Base-by-base conservation (phyloP, 2,113 vertebrate species). In the Muntiacus muntjak region DNA sequence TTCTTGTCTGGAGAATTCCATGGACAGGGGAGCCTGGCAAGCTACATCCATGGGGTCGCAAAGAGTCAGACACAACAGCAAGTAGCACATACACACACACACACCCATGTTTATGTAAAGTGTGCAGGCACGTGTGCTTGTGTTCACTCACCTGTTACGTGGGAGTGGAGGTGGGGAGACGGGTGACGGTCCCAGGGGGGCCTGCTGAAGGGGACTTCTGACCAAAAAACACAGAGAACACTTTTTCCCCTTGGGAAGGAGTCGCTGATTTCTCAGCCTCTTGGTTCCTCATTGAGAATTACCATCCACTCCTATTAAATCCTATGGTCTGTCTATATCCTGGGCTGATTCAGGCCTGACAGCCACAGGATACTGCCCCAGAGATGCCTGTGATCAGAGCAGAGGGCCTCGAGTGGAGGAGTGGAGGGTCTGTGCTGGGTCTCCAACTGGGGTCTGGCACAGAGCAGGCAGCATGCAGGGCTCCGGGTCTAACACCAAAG, bases 231-330 rank as follows among this genome's bases (percentile, higher is more conserved):
- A 28, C 12, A 74, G 21, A 79, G 71, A 96, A 74, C 78, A 15
- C 30, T 47, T 84, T 90, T 47, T 87, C 15, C 58, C 47, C 45
- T 40, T 79, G 50, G 33, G 26, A 79, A 14, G 30, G 43, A 14
- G 14, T 54, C 30, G 33, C 54, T 62, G 52, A 50, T 67, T 67
- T 88, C 78, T 60, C 71, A 58, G 54, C 14, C 40, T 88, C 28
- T 92, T 84, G 76, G 23, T 64, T 84, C 64, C 74, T 92, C 92
- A 60, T 16, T 74, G 40, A 96, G 76, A 85, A 54, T 93, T 58
- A 12, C n/a, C 30, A 40, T 50, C 16, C 26, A 7, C 57, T 76
- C 54, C 36, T 76, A 50, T 28, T 60, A 92, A 86, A 88, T 91
- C 30, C n/a, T 47, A 57, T 50, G 52, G 33, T 57, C n/a, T 92